Base-by-base conservation (phyloP, 2,888 invertebrate genomes). In the Athalia circularis region DNA sequence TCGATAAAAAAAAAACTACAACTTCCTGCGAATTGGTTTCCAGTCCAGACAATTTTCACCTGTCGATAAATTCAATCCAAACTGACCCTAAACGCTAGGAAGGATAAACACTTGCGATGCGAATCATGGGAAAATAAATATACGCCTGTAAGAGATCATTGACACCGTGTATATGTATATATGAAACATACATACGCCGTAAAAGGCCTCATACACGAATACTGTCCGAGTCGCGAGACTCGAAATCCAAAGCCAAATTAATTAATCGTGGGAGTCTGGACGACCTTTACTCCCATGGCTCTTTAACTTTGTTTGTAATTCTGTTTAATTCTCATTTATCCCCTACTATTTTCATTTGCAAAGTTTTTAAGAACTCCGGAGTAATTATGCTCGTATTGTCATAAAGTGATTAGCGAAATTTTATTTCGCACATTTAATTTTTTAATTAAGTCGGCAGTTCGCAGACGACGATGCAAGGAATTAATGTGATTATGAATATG, bases 211-310 rank as follows among this genome's bases (percentile, higher is more conserved):
- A 45, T 65, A 72, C 59, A 45, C 57, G 13, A 4, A 43, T 65
- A 29, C 11, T 45, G 72, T 72, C 45, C 9, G 45, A 7, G 72
- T 57, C 45, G 59, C 57, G 72, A 47, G n/a, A 45, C 59, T 59
- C 72, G 72, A 57, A 72, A 59, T 45, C 72, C 72, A 72, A 72
- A 50, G 72, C 57, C 59, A 59, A 72, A 72, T 59, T 72, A 72
- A 72, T 72, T 72, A 59, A 59, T 59, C 72, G 72, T 72, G 57
- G 72, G 72, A 72, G 57, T 72, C 72, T 72, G 57, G 57, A 72
- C 47, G 72, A 11, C 45, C 45, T 72, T 57, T 59, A 7, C 54
- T 67, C 67, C 15, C n/a, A 11, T 13, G 47, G 7, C 47, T 29
- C 45, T 57, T 57, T n/a, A 8, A 57, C 8, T 47, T 8, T 43